Base-by-base conservation (phyloP, 2,888 invertebrate genomes). In the Marasmarcha lunaedactyla region DNA sequence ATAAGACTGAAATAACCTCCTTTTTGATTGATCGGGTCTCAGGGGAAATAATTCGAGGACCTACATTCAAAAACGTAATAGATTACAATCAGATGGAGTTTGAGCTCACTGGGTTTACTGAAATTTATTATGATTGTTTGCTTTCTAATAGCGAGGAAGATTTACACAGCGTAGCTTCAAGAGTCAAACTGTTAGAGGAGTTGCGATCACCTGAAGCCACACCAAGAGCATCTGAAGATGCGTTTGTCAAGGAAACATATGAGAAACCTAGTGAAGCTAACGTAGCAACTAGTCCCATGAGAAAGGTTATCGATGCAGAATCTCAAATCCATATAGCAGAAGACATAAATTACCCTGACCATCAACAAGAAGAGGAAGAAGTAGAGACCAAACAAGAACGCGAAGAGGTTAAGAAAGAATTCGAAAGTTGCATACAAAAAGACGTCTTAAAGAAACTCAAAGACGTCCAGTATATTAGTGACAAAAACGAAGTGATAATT, bases 71-170 rank as follows among this genome's bases (percentile, higher is more conserved):
- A 50, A 81, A 81, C 45, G 60, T 78, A 0, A 71, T 81, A 25
- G 78, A 81, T 46, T 79, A 79, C 36, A 55, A 56, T 7, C 71
- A 71, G 43, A 79, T 78, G 60, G 76, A 78, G 10, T 79, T 81
- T 44, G 78, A 79, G 42, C 30, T 79, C n/a, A 68, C 63, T 6
- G 78, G 73, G 0, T 74, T 66, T 34, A 69, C 65, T 0, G 78
- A 79, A 45, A 73, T 79, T 33, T 81, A 81, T 47, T 73, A 70
- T 35, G 74, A 78, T 46, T 68, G 65, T 36, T 53, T 74, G 2
- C 41, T 73, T 1, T 63, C 67, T 12, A 66, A 65, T 14, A 52
- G 68, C 46, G 64, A 67, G 1, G 73, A 76, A 36, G 73, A 77
- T 45, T 39, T 79, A 11, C 58, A 61, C 6, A 77, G 77, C 40